Conservation (phyloP, 2,113 vertebrate species). For the Pseudorhombus dupliciocellatus region DNA sequence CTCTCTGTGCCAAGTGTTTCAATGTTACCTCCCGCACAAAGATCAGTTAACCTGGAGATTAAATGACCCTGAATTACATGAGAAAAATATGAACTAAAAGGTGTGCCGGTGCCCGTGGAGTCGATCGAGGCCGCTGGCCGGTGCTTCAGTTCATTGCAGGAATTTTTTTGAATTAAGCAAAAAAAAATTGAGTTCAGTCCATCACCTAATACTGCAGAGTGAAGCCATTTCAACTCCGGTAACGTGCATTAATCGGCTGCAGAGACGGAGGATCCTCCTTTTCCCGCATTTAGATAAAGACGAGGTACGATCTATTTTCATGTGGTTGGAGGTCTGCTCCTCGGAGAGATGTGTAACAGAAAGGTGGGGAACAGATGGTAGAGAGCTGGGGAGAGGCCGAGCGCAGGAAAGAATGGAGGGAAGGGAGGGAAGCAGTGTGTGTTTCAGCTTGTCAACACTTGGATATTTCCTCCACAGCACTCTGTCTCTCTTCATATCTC, state of each 20-base stretch:
- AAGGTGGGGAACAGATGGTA: constrained; percentile 45
- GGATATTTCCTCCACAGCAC: constrained; percentile 59
- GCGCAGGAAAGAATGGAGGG: constrained; percentile 22
- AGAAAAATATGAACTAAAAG: constrained; percentile 22
- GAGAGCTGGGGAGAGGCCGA: neutral
- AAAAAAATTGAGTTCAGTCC: neutral
- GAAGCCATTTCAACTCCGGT: constrained; percentile 29
- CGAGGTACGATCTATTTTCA: constrained; percentile 33
- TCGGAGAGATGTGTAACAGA: constrained; percentile 17
- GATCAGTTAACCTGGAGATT: constrained; percentile 20
- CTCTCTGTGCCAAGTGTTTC: constrained; percentile 5
- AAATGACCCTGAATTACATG: constrained; percentile 37
- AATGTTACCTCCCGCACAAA: constrained; percentile 7
- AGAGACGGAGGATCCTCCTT: constrained; percentile 32
- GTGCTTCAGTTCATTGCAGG: constrained; percentile 17
- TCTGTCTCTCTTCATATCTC: constrained; percentile 72
- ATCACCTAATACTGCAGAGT: constrained; percentile 1
- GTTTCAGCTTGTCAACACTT: constrained; percentile 61
- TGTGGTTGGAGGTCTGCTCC: constrained; percentile 30
- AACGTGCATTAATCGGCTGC: constrained; percentile 33
- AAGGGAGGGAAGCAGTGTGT: constrained; percentile 43
- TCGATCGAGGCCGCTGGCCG: constrained; percentile 15
- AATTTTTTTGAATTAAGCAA: constrained; percentile 25
- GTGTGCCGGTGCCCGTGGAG: constrained; percentile 12
- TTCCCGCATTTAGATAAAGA: constrained; percentile 36